Conservation (phyloP, 2,113 vertebrate species). For the Dasyornis broadbenti region DNA sequence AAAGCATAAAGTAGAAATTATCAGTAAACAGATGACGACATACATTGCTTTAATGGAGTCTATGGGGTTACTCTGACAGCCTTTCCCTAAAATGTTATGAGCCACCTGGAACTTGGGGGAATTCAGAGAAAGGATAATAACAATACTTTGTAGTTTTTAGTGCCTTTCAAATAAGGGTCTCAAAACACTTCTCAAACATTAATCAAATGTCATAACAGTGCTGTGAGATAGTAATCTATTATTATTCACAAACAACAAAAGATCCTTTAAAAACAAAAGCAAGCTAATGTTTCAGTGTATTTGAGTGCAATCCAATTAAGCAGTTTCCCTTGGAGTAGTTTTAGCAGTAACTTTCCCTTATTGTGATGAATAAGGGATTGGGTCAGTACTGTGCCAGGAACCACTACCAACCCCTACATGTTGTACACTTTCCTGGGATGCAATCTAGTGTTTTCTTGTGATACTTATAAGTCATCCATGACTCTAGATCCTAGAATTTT, state of each 20-base stretch:
- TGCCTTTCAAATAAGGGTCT: conserved; percentile 21
- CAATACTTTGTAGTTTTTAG: conserved; percentile 11
- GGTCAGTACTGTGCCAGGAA: not conserved
- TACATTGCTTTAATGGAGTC: not conserved
- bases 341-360: not conserved
- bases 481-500: not conserved
- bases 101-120: not conserved
- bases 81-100: conserved; percentile 25
- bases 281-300: not conserved
- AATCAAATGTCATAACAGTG: conserved; percentile 1
- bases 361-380: accelerated
- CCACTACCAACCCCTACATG: accelerated
- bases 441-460: not conserved
- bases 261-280: not conserved
- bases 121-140: conserved; percentile 31
- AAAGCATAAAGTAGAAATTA: not conserved
- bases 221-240: not conserved
- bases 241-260: not conserved
- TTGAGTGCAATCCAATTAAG: not conserved
- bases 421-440: not conserved
- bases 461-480: not conserved
- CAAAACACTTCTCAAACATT: conserved; percentile 17
- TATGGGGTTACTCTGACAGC: not conserved
- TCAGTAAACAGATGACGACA: not conserved
- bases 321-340: not conserved